phyloP scores from a whole-genome alignment of 2,797 vertebrate genomes.

The Lepidocolaptes lacrymiger region DNA sequence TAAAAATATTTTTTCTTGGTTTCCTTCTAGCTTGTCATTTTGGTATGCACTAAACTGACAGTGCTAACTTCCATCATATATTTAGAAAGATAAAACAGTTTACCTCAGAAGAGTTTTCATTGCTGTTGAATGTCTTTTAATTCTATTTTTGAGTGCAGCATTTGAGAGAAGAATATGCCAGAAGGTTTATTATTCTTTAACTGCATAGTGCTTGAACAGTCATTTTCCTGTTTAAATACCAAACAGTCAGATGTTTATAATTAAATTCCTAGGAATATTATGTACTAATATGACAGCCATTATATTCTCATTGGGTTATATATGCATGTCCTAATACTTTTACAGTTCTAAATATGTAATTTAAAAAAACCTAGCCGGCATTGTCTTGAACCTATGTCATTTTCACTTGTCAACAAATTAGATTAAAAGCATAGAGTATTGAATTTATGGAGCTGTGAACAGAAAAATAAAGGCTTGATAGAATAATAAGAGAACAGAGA shows the following conservation, averaged over 20 bases:
- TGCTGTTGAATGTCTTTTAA: not conserved
- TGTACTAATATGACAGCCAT: not conserved
- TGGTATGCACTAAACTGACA: not conserved
- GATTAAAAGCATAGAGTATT: constrained; percentile 19
- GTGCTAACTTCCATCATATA: not conserved
- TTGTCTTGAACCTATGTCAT: constrained; percentile 8
- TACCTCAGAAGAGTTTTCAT: not conserved
- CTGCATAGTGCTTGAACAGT: not conserved
- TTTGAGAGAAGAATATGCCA: not conserved
- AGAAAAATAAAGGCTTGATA: constrained; percentile 26
- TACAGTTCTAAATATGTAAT: constrained; percentile 11
- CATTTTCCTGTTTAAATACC: constrained; percentile 39
- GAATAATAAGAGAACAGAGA: not conserved
- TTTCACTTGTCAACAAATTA: constrained; percentile 32
- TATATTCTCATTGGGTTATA: constrained; percentile 2
- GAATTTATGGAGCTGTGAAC: constrained; percentile 31
- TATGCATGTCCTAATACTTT: not conserved
- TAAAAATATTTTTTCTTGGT: not conserved
- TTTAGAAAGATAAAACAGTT: not conserved
- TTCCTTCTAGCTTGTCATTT: not conserved
- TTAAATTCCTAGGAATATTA: constrained; percentile 35
- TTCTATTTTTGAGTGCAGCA: not conserved
- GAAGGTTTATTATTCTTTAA: constrained; percentile 46
- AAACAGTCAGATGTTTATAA: constrained; percentile 41
- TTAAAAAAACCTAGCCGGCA: not conserved